Conservation (phyloP, 2,888 invertebrate genomes). For the Gerris lacustris region DNA sequence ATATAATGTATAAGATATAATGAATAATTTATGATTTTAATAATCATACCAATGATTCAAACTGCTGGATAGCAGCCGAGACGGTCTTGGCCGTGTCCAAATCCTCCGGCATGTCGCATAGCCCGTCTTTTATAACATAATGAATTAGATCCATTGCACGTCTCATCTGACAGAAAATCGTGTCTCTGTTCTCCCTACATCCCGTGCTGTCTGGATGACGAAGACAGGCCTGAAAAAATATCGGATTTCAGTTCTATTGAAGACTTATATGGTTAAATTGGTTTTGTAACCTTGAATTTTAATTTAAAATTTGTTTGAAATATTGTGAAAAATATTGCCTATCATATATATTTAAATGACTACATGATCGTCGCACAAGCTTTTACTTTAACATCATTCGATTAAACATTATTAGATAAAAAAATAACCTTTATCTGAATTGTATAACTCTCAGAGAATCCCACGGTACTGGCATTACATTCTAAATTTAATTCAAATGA, state of each 20-base stretch:
- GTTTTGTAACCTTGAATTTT: background rate
- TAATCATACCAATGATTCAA: conserved; percentile 59
- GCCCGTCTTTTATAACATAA: conserved; percentile 94
- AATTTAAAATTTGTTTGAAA: background rate
- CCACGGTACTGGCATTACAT: no score
- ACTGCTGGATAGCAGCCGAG: conserved; percentile 66
- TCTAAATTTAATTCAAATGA: no score
- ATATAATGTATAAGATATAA: no score
- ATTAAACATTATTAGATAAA: background rate
- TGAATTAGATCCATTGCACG: conserved; percentile 95
- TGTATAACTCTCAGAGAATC: no score
- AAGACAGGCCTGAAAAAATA: conserved; percentile 60
- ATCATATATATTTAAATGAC: background rate
- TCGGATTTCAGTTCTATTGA: background rate
- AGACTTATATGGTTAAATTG: background rate
- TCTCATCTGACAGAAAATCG: conserved; percentile 95
- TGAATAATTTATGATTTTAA: no score
- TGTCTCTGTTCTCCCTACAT: conserved; percentile 89
- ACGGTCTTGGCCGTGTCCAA: conserved; percentile 58
- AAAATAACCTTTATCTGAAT: no score
- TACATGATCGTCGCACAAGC: background rate
- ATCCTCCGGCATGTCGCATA: conserved; percentile 49
- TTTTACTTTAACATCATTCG: no score
- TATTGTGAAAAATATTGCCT: background rate
- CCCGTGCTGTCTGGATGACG: conserved; percentile 88